A percentile compares a stretch with the other conserved stretches of the same genome.
Evolutionary conservation across 2,888 invertebrate species (phyloP).

Genomic region (Synergus umbraculus): DNA sequence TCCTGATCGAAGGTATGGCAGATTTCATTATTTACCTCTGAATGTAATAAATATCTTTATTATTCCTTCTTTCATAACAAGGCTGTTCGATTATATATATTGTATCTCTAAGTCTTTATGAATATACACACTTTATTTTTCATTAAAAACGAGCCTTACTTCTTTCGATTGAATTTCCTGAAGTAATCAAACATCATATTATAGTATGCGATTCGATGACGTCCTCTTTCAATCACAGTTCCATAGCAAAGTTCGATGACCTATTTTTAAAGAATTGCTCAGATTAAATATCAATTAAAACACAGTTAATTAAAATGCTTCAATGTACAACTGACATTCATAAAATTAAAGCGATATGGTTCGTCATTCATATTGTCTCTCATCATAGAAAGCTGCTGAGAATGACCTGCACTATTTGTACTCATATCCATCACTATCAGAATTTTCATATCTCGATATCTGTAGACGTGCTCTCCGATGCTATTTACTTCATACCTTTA

Average conservation of each 20-base stretch:
- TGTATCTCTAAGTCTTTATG: constrained; percentile 34
- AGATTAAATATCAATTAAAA: background rate
- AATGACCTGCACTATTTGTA: background rate
- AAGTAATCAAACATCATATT: constrained; percentile 32
- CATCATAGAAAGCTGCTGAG: constrained; percentile 3
- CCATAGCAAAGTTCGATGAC: constrained; percentile 34
- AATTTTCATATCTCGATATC: constrained; percentile 18
- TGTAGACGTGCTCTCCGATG: background rate
- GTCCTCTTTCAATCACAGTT: constrained; percentile 10
- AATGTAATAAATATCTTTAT: constrained; percentile 40
- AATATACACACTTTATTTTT: constrained; percentile 40
- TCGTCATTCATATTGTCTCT: constrained; percentile 9
- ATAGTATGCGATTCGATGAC: constrained; percentile 4
- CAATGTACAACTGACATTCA: background rate
- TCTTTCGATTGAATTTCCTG: constrained; percentile 2
- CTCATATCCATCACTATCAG: constrained; percentile 9
- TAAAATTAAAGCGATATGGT: background rate
- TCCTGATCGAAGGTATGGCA: constrained; percentile 60
- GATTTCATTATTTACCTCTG: constrained; percentile 20
- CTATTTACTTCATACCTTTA: background rate
- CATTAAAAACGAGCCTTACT: background rate
- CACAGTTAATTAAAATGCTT: background rate
- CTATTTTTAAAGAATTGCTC: constrained; percentile 5
- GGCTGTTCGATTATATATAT: constrained; percentile 40
- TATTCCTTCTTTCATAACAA: constrained; percentile 36